Base-by-base conservation (phyloP, 2,888 invertebrate species). In the Pristionchus arcanus region DNA sequence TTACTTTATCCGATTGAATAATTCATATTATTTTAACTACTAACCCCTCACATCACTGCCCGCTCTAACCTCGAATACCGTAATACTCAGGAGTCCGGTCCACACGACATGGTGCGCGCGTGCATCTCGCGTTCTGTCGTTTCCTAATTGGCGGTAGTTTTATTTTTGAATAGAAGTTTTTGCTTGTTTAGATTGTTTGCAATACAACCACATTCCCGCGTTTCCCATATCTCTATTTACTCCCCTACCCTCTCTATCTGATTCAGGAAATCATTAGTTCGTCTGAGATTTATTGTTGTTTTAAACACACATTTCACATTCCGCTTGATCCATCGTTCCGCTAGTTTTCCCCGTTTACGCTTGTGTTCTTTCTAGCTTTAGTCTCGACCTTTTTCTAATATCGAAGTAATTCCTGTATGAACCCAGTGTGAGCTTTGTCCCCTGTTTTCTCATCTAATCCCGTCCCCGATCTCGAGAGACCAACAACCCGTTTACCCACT, bases 1-100 rank as follows among this genome's bases (percentile, higher is more conserved):
- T 42, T 49, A 28, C 21, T 37, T 25, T 74, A 37, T 34, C 16
- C 74, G 31, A 71, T 71, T 71, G 71, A 31, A 11, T 31, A 31
- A 13, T 68, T n/a, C 15, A 28, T 77, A 49, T 74, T 74, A 31
- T 34, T 31, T 71, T 31, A 34, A 21, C 21, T 34, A 71, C 66
- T 66, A 66, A 66, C 28, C 68, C 68, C 31, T 9, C 74, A 74
- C 74, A 74, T 74, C 74, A 74, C 74, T 74, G 74, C 74, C 74
- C 81, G n/a, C n/a, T 42, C n/a, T 81, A 81, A 81, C 81, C 42
- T 81, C 81, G 28, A 81, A 49, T 81, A 81, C 81, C 42, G 49
- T 81, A 81, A 19, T 28, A 49, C 81, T 81, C 49, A 53, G 42
- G 81, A 49, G 28, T 81, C 31, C 37, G 11, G 37, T 74, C 74